phyloP scores from a whole-genome alignment of 1,140 invertebrate species.

The Aethina tumida region DNA sequence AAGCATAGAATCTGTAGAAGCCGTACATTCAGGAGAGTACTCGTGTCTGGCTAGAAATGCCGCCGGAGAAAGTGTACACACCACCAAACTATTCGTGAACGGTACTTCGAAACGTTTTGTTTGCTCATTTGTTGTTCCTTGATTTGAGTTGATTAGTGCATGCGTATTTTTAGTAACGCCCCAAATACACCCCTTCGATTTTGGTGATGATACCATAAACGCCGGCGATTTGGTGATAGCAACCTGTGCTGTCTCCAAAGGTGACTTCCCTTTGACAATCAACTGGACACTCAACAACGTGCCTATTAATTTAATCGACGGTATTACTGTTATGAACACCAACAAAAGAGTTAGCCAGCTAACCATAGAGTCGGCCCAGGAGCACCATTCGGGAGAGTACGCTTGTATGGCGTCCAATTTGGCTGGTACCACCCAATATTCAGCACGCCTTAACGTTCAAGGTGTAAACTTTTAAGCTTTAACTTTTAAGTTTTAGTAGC shows the following conservation, averaged over 20 bases:
- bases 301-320: conserved; percentile 29
- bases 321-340: conserved; percentile 35
- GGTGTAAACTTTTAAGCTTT: conserved; percentile 37
- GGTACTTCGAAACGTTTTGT: background rate
- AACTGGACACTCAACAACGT: conserved; percentile 49
- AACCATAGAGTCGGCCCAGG: conserved; percentile 46
- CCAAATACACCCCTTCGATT: conserved; percentile 61
- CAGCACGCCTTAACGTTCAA: conserved; percentile 50
- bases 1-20: conserved; percentile 43
- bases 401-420: conserved; percentile 51
- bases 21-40: conserved; percentile 53
- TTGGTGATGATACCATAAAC: conserved; percentile 59
- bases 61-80: conserved; percentile 42
- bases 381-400: conserved; percentile 50
- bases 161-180: conserved; percentile 55
- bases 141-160: no score
- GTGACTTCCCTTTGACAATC: conserved; percentile 56
- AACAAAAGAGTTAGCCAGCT: conserved; percentile 48
- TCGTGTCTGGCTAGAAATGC: conserved; percentile 64
- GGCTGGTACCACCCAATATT: conserved; percentile 48
- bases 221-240: conserved; percentile 52
- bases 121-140: background rate
- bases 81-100: conserved; percentile 6
- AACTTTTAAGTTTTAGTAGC: conserved; percentile 5
- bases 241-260: conserved; percentile 54